Conservation (phyloP, 2,113 vertebrate species). For the Dipodomys ordii region DNA sequence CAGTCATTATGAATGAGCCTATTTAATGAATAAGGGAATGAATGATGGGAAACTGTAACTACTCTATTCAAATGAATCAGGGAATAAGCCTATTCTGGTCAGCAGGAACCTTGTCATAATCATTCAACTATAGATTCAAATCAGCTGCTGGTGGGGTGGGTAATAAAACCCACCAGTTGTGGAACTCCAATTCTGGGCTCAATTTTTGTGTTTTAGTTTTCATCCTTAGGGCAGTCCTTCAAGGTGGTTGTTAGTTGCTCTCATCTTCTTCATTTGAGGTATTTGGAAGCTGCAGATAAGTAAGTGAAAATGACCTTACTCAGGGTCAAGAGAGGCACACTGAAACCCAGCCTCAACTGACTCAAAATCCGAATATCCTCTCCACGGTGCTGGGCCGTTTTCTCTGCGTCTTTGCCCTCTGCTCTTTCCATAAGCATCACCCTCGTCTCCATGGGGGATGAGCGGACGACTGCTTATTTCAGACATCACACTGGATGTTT, state of each 20-base stretch:
- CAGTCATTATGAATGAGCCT: conserved; percentile 44
- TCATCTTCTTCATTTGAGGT: not conserved
- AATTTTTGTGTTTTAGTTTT: not conserved
- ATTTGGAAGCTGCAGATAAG: not conserved
- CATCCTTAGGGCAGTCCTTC: not conserved
- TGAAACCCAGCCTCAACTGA: not conserved
- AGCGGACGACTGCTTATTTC: not conserved
- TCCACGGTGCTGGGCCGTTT: not conserved
- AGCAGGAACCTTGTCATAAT: conserved; percentile 29
- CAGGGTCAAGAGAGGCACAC: not conserved
- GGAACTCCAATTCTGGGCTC: not conserved
- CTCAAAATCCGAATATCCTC: not conserved
- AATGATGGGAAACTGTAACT: conserved; percentile 52
- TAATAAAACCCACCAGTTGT: not conserved
- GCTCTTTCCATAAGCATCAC: not conserved
- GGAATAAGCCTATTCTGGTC: not conserved
- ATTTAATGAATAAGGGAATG: conserved; percentile 52
- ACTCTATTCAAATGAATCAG: conserved; percentile 41
- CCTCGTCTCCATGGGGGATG: not conserved
- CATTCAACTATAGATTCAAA: conserved; percentile 32
- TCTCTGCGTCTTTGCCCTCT: not conserved
- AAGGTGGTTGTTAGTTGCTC: not conserved
- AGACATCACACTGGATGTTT: not conserved
- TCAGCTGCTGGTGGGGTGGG: not conserved
- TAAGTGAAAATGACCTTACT: not conserved